Base-by-base conservation (phyloP, 2,113 vertebrate genomes). In the Bos indicus region DNA sequence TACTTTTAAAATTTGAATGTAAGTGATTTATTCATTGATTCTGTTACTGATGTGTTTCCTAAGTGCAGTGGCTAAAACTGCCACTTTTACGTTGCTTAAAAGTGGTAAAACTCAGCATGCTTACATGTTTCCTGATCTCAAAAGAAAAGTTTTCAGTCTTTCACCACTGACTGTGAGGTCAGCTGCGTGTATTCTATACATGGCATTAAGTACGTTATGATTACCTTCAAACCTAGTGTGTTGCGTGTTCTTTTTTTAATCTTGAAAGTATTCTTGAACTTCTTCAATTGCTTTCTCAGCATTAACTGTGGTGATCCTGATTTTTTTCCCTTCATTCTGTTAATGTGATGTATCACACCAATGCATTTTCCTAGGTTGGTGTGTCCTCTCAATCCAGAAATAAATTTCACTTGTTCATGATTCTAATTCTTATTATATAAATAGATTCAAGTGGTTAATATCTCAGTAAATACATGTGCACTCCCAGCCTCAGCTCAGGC, bases 161-260 rank as follows among this genome's bases (percentile, higher is more conserved):
- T 81, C 51, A 14, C 51, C 80, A 14, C 19, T 51, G 19, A 54
- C 30, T 14, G 3, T 23, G 17, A 54, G 11, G 51, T 54, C 13
- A 0, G 33, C 19, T 82, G 3, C 1, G 1, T 1, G 6, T 54
- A n/a, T 36, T 82, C 21, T 12, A 8, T 54, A 23, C 11, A 7
- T 82, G 80, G 51, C 19, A 7, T 54, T 13, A n/a, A 36, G 23
- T 54, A 82, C 6, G 0, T 82, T 6, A 3, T 54, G 17, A n/a
- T 54, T 14, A n/a, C 51, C 51, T 54, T 82, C 48, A 54, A n/a
- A 54, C 19, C 51, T 36, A n/a, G 6, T n/a, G 19, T 36, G 51
- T 54, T n/a, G 43, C 33, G 4, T 33, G 46, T 80, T 80, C 64
- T 33, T 81, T 82, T 82, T 25, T 43, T 74, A 74, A 54, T 54